A percentile compares a stretch with the other conserved stretches of the same genome.
phyloP scores from a whole-genome alignment of 2,113 vertebrate species.

The Enhydra lutris region DNA sequence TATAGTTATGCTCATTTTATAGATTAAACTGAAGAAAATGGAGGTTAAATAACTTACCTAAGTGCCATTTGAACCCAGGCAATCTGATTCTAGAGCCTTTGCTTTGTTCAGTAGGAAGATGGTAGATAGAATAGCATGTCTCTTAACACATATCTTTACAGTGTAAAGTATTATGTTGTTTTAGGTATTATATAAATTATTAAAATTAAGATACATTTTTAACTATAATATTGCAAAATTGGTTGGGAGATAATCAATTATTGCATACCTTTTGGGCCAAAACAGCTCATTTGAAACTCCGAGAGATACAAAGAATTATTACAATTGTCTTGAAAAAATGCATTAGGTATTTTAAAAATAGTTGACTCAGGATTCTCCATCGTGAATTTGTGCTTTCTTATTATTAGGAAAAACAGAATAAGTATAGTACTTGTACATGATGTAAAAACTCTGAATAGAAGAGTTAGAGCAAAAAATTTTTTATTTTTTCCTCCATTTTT shows the following conservation, averaged over 20 bases:
- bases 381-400: background rate
- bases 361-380: background rate
- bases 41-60: background rate
- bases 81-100: background rate
- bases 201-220: background rate
- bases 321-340: background rate
- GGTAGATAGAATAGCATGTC: background rate
- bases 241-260: background rate
- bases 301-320: background rate
- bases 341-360: background rate
- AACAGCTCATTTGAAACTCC: background rate
- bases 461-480: background rate
- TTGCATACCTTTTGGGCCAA: background rate
- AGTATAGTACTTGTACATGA: background rate
- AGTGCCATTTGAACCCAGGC: background rate
- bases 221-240: background rate
- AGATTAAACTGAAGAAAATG: background rate
- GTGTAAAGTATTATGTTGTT: background rate
- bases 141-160: background rate
- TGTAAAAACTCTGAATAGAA: background rate
- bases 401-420: background rate
- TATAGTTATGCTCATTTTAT: background rate
- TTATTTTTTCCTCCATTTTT: background rate
- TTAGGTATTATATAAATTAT: background rate
- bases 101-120: background rate